Base-by-base conservation (phyloP, 2,888 invertebrate species). In the Alloscopus bannaensis region DNA sequence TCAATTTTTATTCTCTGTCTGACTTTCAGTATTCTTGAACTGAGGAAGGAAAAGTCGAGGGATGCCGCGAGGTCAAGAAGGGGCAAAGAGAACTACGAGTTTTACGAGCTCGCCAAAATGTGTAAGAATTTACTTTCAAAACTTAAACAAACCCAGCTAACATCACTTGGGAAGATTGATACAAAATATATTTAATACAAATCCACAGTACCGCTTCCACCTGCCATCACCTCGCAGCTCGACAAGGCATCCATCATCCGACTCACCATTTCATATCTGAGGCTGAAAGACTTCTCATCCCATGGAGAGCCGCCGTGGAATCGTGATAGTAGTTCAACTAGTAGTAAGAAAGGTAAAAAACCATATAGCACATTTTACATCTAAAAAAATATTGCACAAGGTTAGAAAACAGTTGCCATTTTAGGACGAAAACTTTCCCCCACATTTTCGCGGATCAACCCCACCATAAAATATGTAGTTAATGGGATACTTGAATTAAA, bases 221-320 rank as follows among this genome's bases (percentile, higher is more conserved):
- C 95, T 36, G 96, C 96, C 87, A 96, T 96, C 88, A 96, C 96
- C 88, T 95, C 95, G 88, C 96, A 96, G 90, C 79, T 82, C 70
- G 81, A 82, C 68, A 97, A 97, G 90, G 97, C 97, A 83, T 96
- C 97, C 88, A 97, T 97, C 89, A 97, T 97, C 91, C 93, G 97
- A 89, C 93, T 97, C 89, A 97, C 97, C 88, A 97, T 97, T 89
- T 96, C 95, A 90, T 97, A 96, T 91, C 93, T 97, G 89, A 96
- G 96, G 90, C 91, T 97, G 88, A 91, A 96, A 86, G 96, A 98
- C 90, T 98, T 98, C 90, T 96, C 97, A 80, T 93, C 95, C 6
- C 96, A 97, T 88, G 98, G 98, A 0, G 97, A 98, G 88, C 98
- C 98, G 22, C 97, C 97, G 89, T 98, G 98, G 98, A 52, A 57